Evolutionary conservation across 2,888 invertebrate species (phyloP), one percentile per base, ranked within the genome.

Genomic region (Harmothoe impar): DNA sequence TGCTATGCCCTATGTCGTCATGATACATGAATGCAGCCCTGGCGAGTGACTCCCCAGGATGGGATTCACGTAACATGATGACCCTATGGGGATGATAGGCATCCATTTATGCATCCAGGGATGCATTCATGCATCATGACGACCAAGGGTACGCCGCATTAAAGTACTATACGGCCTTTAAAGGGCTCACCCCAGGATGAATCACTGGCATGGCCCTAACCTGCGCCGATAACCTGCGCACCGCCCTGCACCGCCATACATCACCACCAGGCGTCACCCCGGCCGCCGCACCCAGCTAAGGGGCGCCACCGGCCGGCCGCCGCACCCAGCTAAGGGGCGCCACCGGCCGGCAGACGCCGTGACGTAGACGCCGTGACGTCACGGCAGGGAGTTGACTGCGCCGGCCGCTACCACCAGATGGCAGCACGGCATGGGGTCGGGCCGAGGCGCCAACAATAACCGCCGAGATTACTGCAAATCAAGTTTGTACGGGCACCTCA

Each of bases 391-490:
- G 35, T 43, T 81, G 81, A 43, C 35, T 81, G 43, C 35, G 81
- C 0, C n/a, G n/a, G n/a, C 33, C 81, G 29, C 54, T 25, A 29
- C 86, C 54, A 86, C 86, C 86, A 86, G 86, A 86, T 86, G 86
- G 86, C 29, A 86, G 29, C 86, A 31, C 86, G 7, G 86, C 56
- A 86, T 86, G 86, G 86, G 86, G 86, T 86, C 86, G 23, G 12
- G 52, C n/a, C 25, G 54, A n/a, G 86, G 81, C 43, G 35, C 81
- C 33, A 81, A 81, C 81, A 81, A 81, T 77, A 77, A 77, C 77
- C 17, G 77, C 77, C 5, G 25, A 77, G 77, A 77, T 77, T 77
- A 31, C 77, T 31, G 77, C 77, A 77, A 77, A 77, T 77, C 77
- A 77, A 77, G 25, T 77, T 77, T 77, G 77, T 29, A 77, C 15